Conservation (phyloP, 2,888 invertebrate genomes). For the Drosophila nr. perissopoda region DNA sequence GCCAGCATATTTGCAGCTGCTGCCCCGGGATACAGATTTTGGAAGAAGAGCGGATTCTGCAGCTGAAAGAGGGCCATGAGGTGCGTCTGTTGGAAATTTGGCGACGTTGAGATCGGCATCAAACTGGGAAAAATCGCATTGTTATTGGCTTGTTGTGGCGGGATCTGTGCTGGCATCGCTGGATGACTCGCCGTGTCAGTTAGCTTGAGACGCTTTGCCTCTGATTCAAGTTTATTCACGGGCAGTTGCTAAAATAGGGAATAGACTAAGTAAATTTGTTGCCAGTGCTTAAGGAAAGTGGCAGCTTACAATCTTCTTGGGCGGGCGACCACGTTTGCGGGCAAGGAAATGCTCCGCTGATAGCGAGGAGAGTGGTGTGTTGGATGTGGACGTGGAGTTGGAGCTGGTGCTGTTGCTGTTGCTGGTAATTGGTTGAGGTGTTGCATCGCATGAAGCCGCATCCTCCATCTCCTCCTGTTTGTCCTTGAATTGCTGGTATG, state of each 20-base stretch:
- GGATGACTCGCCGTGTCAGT: constrained; percentile 58
- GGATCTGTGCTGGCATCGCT: constrained; percentile 9
- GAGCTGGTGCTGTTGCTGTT: constrained; percentile 66
- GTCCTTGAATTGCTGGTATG: constrained; percentile 82
- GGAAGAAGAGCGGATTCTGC: constrained; percentile 84
- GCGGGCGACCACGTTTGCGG: constrained; percentile 83
- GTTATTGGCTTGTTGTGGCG: constrained; percentile 4
- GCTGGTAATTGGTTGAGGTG: constrained; percentile 53
- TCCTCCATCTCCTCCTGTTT: constrained; percentile 74
- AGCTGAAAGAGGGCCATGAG: constrained; percentile 83
- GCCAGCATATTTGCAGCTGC: constrained; percentile 58
- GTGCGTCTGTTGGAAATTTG: constrained; percentile 83
- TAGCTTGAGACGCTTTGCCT: constrained; percentile 77
- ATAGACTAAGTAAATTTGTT: background rate
- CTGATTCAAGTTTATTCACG: constrained; percentile 58
- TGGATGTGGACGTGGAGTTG: constrained; percentile 16
- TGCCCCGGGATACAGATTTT: constrained; percentile 82
- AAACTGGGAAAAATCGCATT: constrained; percentile 66
- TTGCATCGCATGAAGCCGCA: constrained; percentile 64
- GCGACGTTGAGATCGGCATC: constrained; percentile 69
- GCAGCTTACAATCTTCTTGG: constrained; percentile 83
- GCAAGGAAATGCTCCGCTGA: constrained; percentile 83
- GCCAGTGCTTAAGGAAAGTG: too few relatives aligned
- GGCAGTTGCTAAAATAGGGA: constrained; percentile 73
- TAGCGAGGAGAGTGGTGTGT: constrained; percentile 81